phyloP scores from a whole-genome alignment of 1,140 invertebrate species.

The Drosophila subobscura region DNA sequence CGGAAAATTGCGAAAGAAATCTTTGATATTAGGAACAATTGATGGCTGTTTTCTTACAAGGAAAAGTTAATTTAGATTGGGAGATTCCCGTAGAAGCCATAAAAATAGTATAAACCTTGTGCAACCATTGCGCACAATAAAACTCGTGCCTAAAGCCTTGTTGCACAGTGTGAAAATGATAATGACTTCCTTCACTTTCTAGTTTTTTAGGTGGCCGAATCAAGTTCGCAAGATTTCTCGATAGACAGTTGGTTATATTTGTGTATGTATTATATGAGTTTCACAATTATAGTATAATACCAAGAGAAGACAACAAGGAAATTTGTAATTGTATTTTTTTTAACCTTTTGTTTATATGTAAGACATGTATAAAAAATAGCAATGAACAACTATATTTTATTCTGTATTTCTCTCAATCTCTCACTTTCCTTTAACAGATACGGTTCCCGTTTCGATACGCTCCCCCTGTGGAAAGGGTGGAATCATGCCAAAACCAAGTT shows the following conservation, averaged over 20 bases:
- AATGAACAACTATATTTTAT: constrained; percentile 55
- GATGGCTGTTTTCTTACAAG: constrained; percentile 13
- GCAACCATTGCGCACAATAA: constrained; percentile 48
- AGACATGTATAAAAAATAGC: constrained; percentile 66
- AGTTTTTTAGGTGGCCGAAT: background rate
- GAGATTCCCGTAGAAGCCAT: background rate
- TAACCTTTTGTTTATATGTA: constrained; percentile 59
- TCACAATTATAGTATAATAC: constrained; percentile 49
- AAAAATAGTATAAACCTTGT: constrained; percentile 5
- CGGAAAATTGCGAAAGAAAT: constrained; percentile 9
- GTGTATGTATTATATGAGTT: constrained; percentile 53
- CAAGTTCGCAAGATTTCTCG: constrained; percentile 1
- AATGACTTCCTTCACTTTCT: constrained; percentile 13
- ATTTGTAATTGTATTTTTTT: constrained; percentile 52
- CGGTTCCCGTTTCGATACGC: constrained; percentile 22
- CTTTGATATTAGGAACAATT: constrained; percentile 49
- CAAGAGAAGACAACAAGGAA: constrained; percentile 55
- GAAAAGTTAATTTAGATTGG: background rate
- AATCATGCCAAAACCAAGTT: constrained; percentile 23
- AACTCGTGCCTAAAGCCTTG: constrained; percentile 50
- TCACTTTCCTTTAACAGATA: constrained; percentile 44
- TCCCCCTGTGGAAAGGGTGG: constrained; percentile 1
- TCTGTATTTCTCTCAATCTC: constrained; percentile 42
- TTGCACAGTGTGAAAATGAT: constrained; percentile 24
- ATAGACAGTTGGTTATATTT: constrained; percentile 38